These are phyloP conservation scores for Sparus aurata DNA, from an alignment of 2,797 vertebrate genomes.

Conservation along the genomic window DNA sequence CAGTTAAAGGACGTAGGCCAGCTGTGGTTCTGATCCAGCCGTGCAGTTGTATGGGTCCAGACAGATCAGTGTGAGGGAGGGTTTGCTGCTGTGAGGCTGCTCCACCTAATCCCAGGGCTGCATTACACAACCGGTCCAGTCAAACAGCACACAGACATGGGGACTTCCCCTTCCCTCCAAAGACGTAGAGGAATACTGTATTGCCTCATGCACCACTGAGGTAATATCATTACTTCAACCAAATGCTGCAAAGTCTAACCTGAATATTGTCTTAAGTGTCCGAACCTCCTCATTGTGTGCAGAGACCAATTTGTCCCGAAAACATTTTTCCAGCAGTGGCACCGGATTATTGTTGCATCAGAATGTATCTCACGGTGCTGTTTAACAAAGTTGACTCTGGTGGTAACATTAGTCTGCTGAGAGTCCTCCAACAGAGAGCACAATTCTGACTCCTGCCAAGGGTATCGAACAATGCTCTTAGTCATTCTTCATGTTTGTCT, in stretches of 20 bases:
- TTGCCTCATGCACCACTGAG: constrained; percentile 83
- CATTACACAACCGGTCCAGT: constrained; percentile 85
- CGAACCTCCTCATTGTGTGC: constrained; percentile 51
- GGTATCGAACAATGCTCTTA: constrained; percentile 61
- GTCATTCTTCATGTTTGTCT: constrained; percentile 53
- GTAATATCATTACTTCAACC: constrained; percentile 85
- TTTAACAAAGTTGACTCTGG: constrained; percentile 35
- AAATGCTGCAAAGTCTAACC: constrained; percentile 69
- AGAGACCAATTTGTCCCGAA: constrained; percentile 55
- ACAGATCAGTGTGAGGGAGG: constrained; percentile 80
- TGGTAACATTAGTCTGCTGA: constrained; percentile 53
- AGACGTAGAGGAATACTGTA: constrained; percentile 81
- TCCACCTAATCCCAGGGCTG: constrained; percentile 88
- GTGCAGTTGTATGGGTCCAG: constrained; percentile 77
- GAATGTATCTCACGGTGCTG: constrained; percentile 40
- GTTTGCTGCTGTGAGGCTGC: constrained; percentile 81
- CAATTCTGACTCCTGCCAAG: constrained; percentile 48
- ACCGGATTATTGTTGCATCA: constrained; percentile 49
- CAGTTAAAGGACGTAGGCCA: constrained; percentile 67
- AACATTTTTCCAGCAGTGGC: constrained; percentile 38
- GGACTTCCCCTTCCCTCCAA: constrained; percentile 86
- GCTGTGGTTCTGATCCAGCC: constrained; percentile 78
- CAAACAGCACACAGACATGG: constrained; percentile 78
- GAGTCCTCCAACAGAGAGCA: constrained; percentile 39
- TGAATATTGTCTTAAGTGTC: constrained; percentile 65